Percentiles rank a stretch among this genome's conserved stretches.
Conservation (phyloP, 64 coral and sea anemone species). For the Actinia equina region DNA sequence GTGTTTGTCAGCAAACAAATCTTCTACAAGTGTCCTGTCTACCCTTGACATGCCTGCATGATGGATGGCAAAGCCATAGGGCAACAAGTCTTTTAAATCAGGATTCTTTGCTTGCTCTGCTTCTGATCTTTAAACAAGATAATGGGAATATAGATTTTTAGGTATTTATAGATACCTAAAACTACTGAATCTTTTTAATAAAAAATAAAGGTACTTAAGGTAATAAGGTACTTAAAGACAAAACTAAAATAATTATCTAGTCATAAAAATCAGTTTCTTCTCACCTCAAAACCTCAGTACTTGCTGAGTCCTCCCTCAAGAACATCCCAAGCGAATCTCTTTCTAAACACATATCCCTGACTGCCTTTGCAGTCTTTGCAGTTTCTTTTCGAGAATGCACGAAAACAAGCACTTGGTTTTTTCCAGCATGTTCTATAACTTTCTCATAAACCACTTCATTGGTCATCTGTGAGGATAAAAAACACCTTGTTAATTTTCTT, state of each 20-base stretch:
- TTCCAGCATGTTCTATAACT: conserved; percentile 97
- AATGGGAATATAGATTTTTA: background rate
- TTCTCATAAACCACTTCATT: conserved; percentile 99
- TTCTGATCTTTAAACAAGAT: conserved; percentile 64
- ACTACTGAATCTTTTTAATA: too few relatives aligned
- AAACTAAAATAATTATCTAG: too few relatives aligned
- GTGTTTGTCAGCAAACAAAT: conserved; percentile 97
- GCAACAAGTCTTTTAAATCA: conserved; percentile 87
- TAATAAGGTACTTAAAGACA: too few relatives aligned
- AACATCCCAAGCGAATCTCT: conserved; percentile 89
- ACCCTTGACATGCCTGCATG: conserved; percentile 98
- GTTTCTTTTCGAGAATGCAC: conserved; percentile 98
- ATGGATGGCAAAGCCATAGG: conserved; percentile 99
- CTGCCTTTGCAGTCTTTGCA: conserved; percentile 83
- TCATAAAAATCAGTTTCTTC: background rate
- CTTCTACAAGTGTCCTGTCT: conserved; percentile 93
- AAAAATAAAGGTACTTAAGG: background rate
- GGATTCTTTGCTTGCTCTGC: conserved; percentile 88
- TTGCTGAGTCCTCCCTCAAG: conserved; percentile 96
- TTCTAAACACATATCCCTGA: conserved; percentile 95
- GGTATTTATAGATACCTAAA: too few relatives aligned
- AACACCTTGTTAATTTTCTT: too few relatives aligned
- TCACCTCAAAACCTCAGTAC: conserved; percentile 96
- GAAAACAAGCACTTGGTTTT: conserved; percentile 97
- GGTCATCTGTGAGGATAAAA: conserved; percentile 51